phyloP scores from a whole-genome alignment of 2,113 vertebrate genomes.

The Gambusia holbrooki region DNA sequence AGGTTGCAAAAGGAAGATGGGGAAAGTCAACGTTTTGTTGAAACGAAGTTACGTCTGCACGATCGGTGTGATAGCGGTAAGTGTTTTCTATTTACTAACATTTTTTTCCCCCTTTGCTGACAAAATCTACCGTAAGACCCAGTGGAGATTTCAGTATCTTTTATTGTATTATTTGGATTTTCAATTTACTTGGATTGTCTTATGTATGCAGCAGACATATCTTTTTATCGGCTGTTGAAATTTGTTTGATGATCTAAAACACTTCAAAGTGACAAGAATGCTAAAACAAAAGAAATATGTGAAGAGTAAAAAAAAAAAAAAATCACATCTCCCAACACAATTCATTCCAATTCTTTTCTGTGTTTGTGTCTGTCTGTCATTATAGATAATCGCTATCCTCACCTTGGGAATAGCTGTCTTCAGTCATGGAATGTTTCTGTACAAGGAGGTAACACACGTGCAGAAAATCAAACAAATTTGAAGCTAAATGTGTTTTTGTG shows the following conservation, averaged over 20 bases:
- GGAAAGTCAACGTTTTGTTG: not conserved
- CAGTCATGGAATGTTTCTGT: conserved; percentile 20
- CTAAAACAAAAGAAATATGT: too few relatives aligned
- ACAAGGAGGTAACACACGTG: conserved; percentile 36
- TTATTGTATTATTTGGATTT: too few relatives aligned
- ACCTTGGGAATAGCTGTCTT: conserved; percentile 43
- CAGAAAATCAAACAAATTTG: too few relatives aligned
- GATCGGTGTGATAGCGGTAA: not conserved
- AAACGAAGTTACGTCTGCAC: not conserved
- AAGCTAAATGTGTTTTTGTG: too few relatives aligned
- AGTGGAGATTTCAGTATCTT: not conserved
- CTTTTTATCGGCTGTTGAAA: too few relatives aligned
- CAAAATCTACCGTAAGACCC: not conserved
- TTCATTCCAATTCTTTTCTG: not conserved
- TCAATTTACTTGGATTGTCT: too few relatives aligned
- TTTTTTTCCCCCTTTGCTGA: not conserved
- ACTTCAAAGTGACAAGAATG: too few relatives aligned
- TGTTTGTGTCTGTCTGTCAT: not conserved
- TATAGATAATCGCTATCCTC: conserved; percentile 10
- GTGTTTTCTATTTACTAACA: not conserved
- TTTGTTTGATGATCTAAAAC: too few relatives aligned
- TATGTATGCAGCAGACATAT: too few relatives aligned
- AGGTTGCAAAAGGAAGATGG: not conserved
- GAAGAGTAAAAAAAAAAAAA: too few relatives aligned
- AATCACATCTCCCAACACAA: too few relatives aligned